Conservation (phyloP, 2,888 invertebrate genomes). For the Tetragnatha montana region DNA sequence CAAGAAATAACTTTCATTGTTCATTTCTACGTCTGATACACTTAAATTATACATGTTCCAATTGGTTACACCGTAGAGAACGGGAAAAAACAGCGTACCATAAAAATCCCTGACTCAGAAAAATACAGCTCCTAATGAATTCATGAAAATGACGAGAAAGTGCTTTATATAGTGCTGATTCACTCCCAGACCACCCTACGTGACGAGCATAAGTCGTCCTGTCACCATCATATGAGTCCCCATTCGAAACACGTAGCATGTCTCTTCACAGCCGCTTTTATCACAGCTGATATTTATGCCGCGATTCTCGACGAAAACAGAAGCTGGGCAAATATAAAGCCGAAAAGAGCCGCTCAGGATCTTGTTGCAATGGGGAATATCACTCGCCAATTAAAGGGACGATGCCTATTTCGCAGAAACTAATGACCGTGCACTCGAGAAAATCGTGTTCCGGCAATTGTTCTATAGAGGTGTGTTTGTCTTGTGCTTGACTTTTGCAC, state of each 20-base stretch:
- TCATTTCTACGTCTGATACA: too few relatives aligned
- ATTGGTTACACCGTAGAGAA: not conserved
- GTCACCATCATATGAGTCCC: not conserved
- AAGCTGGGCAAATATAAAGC: conserved; percentile 1
- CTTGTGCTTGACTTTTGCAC: not conserved
- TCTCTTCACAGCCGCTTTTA: not conserved
- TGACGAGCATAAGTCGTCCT: not conserved
- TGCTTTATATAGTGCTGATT: not conserved
- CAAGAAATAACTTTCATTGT: too few relatives aligned
- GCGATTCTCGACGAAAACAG: conserved; percentile 38
- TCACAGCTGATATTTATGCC: conserved; percentile 33
- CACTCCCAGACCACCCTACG: not conserved
- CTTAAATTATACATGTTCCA: not conserved
- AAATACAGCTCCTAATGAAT: not conserved
- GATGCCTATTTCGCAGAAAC: conserved; percentile 8
- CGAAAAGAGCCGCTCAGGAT: not conserved
- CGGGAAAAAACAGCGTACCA: not conserved
- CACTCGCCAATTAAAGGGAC: conserved; percentile 37
- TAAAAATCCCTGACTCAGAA: not conserved
- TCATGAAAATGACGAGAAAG: not conserved
- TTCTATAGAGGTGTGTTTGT: not conserved
- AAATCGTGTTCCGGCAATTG: conserved; percentile 57
- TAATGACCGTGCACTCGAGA: not conserved
- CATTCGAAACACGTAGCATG: conserved; percentile 29
- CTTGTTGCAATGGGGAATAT: not conserved